Evolutionary conservation across 2,797 vertebrate genomes (phyloP), one percentile per base, ranked within the genome.

Genomic region (Semaprochilodus insignis): DNA sequence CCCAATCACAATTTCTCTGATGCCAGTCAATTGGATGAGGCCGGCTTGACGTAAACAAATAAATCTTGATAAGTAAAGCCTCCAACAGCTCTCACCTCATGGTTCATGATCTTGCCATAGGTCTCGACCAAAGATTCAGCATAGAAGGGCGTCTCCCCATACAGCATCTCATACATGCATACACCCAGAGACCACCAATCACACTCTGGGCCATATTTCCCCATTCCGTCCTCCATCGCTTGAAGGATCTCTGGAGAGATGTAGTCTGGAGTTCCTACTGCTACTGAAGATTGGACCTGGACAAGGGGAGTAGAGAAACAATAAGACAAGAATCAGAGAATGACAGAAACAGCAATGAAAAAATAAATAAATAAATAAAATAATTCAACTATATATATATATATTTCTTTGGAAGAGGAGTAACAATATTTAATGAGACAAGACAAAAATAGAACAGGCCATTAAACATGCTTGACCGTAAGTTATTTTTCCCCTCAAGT

Each of bases 101-200:
- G 98, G 94, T 99, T 99, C 98, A 99, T 99, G 91, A 99, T 99
- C 93, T 99, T 99, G 17, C 98, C 98, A 0, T 99, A 99, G 13
- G 98, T 99, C 89, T 99, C 98, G 89, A 99, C 97, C 31, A 99
- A 92, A 0, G 97, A 98, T 91, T 99, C 98, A 0, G 98, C 98
- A 0, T 99, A 99, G 88, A 99, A 99, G 0, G 97, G 98, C 0
- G 98, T 99, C 87, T 99, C 98, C 1, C 98, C 98, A 0, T 97
- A 99, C 0, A 99, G 94, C 98, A 99, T 99, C 92, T 99, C 98
- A 40, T 99, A 99, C 95, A 99, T 95, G 91, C 98, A 99, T 60
- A 99, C 98, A 0, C 98, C 98, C 83, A 99, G 91, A 3, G 97
- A 99, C 98, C 98, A 99, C 98, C 98, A 99, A 94, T 99, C 98